A percentile compares a stretch with the other conserved stretches of the same genome.
Conservation (phyloP, 1,140 invertebrate species). For the Drosophila novamexicana region DNA sequence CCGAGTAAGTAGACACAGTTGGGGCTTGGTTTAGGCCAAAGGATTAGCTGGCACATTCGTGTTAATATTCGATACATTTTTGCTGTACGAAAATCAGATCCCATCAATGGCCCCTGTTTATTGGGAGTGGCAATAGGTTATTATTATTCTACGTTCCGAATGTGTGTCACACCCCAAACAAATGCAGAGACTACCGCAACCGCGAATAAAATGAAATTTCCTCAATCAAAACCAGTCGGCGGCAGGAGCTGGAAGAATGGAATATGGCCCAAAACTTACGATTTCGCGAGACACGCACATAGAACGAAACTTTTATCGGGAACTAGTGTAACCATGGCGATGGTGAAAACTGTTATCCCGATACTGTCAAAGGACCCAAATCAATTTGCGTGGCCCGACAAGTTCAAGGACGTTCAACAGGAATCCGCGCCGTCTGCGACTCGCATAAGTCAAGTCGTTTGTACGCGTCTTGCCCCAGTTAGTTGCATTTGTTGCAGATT, state of each 20-base stretch:
- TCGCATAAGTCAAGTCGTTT: not conserved
- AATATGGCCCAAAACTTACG: constrained; percentile 41
- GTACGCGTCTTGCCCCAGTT: not conserved
- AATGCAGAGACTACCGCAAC: constrained; percentile 43
- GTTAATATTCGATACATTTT: constrained; percentile 53
- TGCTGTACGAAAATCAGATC: constrained; percentile 45
- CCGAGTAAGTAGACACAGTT: no score
- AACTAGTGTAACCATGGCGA: constrained; percentile 62
- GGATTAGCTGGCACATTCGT: constrained; percentile 26
- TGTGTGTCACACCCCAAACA: constrained; percentile 73
- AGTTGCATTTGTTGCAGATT: not conserved
- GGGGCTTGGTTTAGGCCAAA: no score
- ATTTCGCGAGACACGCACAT: constrained; percentile 46
- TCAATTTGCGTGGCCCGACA: constrained; percentile 38
- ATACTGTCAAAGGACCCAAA: constrained; percentile 38
- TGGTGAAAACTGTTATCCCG: constrained; percentile 70
- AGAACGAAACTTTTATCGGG: constrained; percentile 30
- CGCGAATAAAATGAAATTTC: constrained; percentile 27
- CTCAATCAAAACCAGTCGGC: constrained; percentile 5
- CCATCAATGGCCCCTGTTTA: constrained; percentile 42
- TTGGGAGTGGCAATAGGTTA: constrained; percentile 42
- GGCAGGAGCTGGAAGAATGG: constrained; percentile 18
- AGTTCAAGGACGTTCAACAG: constrained; percentile 77
- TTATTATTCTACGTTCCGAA: constrained; percentile 52
- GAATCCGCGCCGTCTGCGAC: not conserved